Evolutionary conservation across 2,888 invertebrate species (phyloP).

Genomic region (Polymixis flavicincta): DNA sequence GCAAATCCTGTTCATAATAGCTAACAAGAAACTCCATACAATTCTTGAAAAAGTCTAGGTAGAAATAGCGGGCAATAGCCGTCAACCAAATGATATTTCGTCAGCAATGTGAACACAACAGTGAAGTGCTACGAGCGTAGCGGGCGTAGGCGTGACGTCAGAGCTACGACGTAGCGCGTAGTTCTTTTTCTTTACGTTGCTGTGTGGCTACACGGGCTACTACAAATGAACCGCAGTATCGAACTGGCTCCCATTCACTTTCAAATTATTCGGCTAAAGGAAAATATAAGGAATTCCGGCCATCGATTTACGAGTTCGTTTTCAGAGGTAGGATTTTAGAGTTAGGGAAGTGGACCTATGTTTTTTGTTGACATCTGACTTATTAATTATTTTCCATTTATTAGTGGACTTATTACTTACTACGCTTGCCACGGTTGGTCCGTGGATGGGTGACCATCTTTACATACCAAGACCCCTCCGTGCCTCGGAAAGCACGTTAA

Average conservation of each 20-base stretch:
- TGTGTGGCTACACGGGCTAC: conserved; percentile 10
- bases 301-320: conserved; percentile 39
- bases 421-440: no score
- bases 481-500: no score
- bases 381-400: background rate
- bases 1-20: background rate
- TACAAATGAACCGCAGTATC: conserved; percentile 37
- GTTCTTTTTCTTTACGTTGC: conserved; percentile 40
- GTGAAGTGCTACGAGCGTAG: conserved; percentile 42
- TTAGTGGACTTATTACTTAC: no score
- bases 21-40: background rate
- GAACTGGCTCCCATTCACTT: conserved; percentile 50
- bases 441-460: no score
- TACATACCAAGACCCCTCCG: no score
- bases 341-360: background rate
- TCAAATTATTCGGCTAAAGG: conserved; percentile 48
- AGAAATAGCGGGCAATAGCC: background rate
- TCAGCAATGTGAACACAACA: no score
- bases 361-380: background rate
- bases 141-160: conserved; percentile 52
- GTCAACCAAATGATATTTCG: conserved; percentile 19
- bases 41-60: no score
- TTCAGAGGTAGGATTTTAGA: conserved; percentile 18
- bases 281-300: conserved; percentile 41
- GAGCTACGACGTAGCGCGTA: conserved; percentile 56